Percentiles rank a stretch among this genome's conserved stretches.
Evolutionary conservation across 2,888 invertebrate genomes (phyloP).

Genomic region (Scaeva pyrastri): DNA sequence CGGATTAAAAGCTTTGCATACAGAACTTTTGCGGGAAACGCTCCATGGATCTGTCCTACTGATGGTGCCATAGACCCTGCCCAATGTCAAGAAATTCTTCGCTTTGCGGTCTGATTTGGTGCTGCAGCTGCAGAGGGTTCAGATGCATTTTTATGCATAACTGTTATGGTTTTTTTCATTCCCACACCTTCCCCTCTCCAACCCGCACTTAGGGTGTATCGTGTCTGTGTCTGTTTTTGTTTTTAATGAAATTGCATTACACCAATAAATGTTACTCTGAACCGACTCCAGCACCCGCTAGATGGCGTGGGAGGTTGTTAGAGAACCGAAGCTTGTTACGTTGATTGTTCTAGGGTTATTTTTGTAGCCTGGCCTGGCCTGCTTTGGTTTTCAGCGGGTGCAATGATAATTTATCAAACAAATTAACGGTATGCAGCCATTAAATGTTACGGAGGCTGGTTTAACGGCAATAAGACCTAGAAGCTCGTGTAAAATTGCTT

Average conservation of each 20-base stretch:
- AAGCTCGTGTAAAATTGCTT: slow-evolving; percentile 51
- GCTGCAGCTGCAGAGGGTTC: background rate
- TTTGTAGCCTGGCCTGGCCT: slow-evolving; percentile 3
- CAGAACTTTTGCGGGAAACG: slow-evolving; percentile 52
- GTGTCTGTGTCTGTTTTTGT: background rate
- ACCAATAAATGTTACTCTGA: slow-evolving; percentile 53
- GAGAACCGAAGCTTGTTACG: background rate
- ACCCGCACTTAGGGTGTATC: background rate
- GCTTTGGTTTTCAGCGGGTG: slow-evolving; percentile 44
- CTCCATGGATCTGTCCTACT: slow-evolving; percentile 8
- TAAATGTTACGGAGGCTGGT: slow-evolving; percentile 63
- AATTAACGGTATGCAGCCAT: slow-evolving; percentile 72
- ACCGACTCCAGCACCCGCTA: slow-evolving; percentile 7
- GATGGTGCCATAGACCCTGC: slow-evolving; percentile 12
- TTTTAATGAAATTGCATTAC: slow-evolving; percentile 72
- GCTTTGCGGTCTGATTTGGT: slow-evolving; percentile 12
- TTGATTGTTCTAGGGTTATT: background rate
- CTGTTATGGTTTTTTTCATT: slow-evolving; percentile 10
- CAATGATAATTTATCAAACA: slow-evolving; percentile 71
- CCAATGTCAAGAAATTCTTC: background rate
- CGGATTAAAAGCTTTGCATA: slow-evolving; percentile 72
- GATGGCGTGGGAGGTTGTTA: slow-evolving; percentile 11
- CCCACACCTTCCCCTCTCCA: background rate
- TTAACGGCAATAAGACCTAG: slow-evolving; percentile 58
- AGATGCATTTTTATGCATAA: slow-evolving; percentile 43